Base-by-base conservation (phyloP, 2,888 invertebrate genomes). In the Amphipyra tragopoginis region DNA sequence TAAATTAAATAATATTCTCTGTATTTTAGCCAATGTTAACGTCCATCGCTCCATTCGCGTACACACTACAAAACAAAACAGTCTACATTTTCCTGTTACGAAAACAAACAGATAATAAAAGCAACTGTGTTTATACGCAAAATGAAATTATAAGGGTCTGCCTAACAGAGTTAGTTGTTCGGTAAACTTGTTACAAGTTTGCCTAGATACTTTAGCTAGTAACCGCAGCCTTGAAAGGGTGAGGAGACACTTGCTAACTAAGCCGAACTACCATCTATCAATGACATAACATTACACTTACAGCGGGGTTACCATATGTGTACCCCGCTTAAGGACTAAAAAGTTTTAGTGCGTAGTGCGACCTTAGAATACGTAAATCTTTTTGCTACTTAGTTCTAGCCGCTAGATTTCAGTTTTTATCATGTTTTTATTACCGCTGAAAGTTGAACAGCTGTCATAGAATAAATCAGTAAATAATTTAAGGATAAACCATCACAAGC, bases 241-340 rank as follows among this genome's bases (percentile, higher is more conserved):
- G 34, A 44, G 21, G 36, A 51, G 36, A 9, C 72, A 67, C 51
- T 57, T 39, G 39, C 54, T 40, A 63, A 72, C 68, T 68, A 53
- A 48, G 21, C 55, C 33, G 4, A 73, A 72, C 47, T 62, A 56
- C 38, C 47, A 65, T 74, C 61, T 74, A 73, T 73, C 74, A 73
- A 59, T 39, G 58, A 59, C 70, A 65, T 55, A 69, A 68, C 44
- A 44, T 57, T 54, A 47, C 29, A 43, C 21, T 68, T 54, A 63
- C n/a, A 53, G 48, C 33, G 34, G 36, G 14, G 26, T 71, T n/a
- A 56, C 14, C 67, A 43, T 33, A 57, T 62, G 62, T 47, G 52
- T 54, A 44, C 13, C 36, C 13, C 11, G 34, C 40, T 53, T 66
- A 43, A 60, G 38, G n/a, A 51, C 34, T 39, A 29, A 21, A 15